These are phyloP conservation scores for Melipona quadrifasciata DNA, from an alignment of 1,140 invertebrate genomes.

Conservation along the genomic window DNA sequence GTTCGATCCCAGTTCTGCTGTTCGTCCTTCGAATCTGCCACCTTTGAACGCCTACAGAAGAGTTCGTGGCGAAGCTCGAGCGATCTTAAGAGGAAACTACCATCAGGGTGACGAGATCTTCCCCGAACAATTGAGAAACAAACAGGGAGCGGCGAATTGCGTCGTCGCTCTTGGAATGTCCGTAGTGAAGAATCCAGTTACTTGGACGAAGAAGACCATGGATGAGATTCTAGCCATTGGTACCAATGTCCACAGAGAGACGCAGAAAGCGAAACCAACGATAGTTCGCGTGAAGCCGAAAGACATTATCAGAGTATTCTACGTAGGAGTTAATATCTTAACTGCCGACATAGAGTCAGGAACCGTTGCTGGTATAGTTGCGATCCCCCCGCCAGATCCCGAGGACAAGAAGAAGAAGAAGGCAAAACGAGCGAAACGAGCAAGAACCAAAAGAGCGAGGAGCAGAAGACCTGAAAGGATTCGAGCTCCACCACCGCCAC, in stretches of 20 bases:
- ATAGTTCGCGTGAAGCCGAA: conserved; percentile 62
- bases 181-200: conserved; percentile 72
- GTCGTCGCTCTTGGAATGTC: conserved; percentile 73
- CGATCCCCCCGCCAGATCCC: conserved; percentile 54
- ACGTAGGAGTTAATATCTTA: conserved; percentile 71
- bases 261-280: conserved; percentile 44
- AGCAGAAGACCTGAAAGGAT: conserved; percentile 43
- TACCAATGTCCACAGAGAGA: conserved; percentile 64
- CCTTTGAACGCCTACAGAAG: conserved; percentile 74
- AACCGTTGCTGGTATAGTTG: conserved; percentile 66
- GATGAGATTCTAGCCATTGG: conserved; percentile 75
- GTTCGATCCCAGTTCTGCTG: conserved; percentile 70
- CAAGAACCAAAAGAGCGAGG: conserved; percentile 46
- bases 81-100: conserved; percentile 71
- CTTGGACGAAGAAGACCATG: conserved; percentile 76
- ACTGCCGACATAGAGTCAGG: conserved; percentile 71
- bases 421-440: conserved; percentile 31
- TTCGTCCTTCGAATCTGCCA: conserved; percentile 73
- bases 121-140: conserved; percentile 62
- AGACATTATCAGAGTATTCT: conserved; percentile 73
- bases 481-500: conserved; percentile 52
- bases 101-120: conserved; percentile 74
- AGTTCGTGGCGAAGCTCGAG: conserved; percentile 68
- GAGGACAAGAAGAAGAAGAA: conserved; percentile 65
- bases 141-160: conserved; percentile 74